Evolutionary conservation across 2,888 invertebrate genomes (phyloP).

Genomic region (Clostera curtula): DNA sequence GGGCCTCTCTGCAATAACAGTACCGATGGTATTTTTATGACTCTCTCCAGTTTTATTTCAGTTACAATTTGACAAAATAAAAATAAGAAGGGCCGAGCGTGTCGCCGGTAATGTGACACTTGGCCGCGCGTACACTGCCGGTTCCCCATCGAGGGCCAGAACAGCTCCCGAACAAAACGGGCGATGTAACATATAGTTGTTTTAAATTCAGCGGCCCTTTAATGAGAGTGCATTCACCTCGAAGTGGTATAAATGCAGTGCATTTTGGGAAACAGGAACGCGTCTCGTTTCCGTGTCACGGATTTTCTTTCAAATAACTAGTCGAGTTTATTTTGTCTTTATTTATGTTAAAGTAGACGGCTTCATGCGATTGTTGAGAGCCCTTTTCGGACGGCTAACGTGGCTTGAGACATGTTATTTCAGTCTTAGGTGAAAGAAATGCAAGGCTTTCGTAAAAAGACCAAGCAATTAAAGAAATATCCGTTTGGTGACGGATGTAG

Average conservation of each 20-base stretch:
- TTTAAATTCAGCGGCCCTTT: slow-evolving; percentile 58
- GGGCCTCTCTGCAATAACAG: slow-evolving; percentile 61
- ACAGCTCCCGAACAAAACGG: slow-evolving; percentile 7
- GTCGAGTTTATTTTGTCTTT: slow-evolving; percentile 26
- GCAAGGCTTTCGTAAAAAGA: too few relatives aligned
- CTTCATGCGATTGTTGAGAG: slow-evolving; percentile 11
- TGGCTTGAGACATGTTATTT: too few relatives aligned
- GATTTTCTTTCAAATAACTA: slow-evolving; percentile 30
- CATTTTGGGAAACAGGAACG: slow-evolving; percentile 54
- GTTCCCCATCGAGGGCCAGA: slow-evolving; percentile 5
- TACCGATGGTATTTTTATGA: slow-evolving; percentile 72
- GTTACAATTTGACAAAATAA: slow-evolving; percentile 74
- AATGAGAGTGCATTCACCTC: slow-evolving; percentile 69
- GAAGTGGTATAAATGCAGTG: slow-evolving; percentile 46
- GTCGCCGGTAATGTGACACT: slow-evolving; percentile 45
- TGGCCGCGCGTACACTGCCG: slow-evolving; percentile 29
- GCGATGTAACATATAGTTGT: slow-evolving; percentile 29
- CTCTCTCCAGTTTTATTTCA: slow-evolving; percentile 68
- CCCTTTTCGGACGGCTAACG: too few relatives aligned
- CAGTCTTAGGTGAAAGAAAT: too few relatives aligned
- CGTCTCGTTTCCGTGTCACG: slow-evolving; percentile 54
- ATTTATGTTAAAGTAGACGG: slow-evolving; percentile 15
- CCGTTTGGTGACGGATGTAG: too few relatives aligned
- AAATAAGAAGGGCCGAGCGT: slow-evolving; percentile 58
- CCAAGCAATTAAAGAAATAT: too few relatives aligned